A percentile compares a stretch with the other conserved stretches of the same genome.
phyloP scores from a whole-genome alignment of 2,797 vertebrate genomes.

The Cyprinella venusta region DNA sequence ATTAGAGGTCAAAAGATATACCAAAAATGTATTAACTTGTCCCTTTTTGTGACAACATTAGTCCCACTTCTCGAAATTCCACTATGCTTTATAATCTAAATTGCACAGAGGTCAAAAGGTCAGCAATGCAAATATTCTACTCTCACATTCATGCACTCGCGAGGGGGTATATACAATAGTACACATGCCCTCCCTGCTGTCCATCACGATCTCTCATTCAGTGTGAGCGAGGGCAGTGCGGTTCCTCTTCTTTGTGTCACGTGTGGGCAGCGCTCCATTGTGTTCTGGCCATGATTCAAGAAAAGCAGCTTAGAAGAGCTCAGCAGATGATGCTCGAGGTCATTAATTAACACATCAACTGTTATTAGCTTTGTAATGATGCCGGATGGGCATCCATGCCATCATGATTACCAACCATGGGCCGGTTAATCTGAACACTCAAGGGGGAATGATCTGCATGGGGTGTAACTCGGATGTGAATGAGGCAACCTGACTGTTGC shows the following conservation, averaged over 20 bases:
- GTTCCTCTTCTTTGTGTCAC: conserved; percentile 56
- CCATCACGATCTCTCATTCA: background rate
- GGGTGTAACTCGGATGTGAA: background rate
- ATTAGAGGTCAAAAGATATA: too few relatives aligned
- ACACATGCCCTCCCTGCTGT: background rate
- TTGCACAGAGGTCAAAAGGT: background rate
- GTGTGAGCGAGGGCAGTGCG: conserved; percentile 54
- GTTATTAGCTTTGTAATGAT: conserved; percentile 73
- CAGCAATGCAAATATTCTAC: background rate
- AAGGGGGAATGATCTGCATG: background rate
- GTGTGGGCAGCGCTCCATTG: background rate
- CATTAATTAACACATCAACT: conserved; percentile 78
- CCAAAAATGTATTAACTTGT: background rate
- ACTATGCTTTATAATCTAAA: background rate
- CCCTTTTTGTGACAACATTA: background rate
- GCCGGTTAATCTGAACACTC: conserved; percentile 7
- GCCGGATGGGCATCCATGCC: conserved; percentile 16
- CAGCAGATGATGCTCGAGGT: conserved; percentile 69
- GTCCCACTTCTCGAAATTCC: background rate
- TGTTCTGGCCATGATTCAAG: conserved; percentile 7
- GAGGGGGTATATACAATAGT: background rate
- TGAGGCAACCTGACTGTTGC: background rate
- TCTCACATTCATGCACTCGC: background rate
- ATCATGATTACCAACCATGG: conserved; percentile 13
- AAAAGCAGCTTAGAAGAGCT: conserved; percentile 30